phyloP scores from a whole-genome alignment of 2,888 invertebrate genomes.

The Orthosia incerta region DNA sequence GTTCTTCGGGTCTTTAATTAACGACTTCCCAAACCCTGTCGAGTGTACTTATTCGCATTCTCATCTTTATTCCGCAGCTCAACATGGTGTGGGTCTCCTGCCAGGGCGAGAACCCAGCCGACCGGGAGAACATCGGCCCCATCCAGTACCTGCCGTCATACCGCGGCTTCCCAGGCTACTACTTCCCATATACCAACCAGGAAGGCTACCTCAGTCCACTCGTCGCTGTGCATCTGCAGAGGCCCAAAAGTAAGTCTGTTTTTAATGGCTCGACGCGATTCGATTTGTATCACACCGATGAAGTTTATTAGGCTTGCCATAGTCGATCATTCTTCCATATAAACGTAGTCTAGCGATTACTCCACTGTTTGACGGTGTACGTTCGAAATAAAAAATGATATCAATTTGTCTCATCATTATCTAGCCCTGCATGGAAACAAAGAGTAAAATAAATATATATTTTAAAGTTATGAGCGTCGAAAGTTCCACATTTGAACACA shows the following conservation, averaged over 20 bases:
- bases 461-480: too few relatives aligned
- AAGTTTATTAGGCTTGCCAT: too few relatives aligned
- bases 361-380: too few relatives aligned
- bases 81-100: slow-evolving; percentile 98
- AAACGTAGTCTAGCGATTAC: too few relatives aligned
- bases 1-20: neutral
- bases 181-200: slow-evolving; percentile 96
- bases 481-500: too few relatives aligned
- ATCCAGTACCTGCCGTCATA: slow-evolving; percentile 95
- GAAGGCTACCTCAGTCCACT: slow-evolving; percentile 97
- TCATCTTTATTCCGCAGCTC: slow-evolving; percentile 83
- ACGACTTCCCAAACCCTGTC: neutral
- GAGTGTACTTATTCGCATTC: neutral
- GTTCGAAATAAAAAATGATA: too few relatives aligned
- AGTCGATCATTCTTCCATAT: too few relatives aligned
- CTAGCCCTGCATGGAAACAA: too few relatives aligned
- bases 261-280: too few relatives aligned
- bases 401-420: too few relatives aligned
- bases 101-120: slow-evolving; percentile 98
- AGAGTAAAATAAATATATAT: too few relatives aligned
- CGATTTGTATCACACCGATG: too few relatives aligned
- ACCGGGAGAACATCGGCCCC: slow-evolving; percentile 97
- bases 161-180: slow-evolving; percentile 96
- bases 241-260: slow-evolving; percentile 94
- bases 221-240: slow-evolving; percentile 96